Evolutionary conservation across 2,797 vertebrate genomes (phyloP).

Genomic region (Gobio occitaniae): DNA sequence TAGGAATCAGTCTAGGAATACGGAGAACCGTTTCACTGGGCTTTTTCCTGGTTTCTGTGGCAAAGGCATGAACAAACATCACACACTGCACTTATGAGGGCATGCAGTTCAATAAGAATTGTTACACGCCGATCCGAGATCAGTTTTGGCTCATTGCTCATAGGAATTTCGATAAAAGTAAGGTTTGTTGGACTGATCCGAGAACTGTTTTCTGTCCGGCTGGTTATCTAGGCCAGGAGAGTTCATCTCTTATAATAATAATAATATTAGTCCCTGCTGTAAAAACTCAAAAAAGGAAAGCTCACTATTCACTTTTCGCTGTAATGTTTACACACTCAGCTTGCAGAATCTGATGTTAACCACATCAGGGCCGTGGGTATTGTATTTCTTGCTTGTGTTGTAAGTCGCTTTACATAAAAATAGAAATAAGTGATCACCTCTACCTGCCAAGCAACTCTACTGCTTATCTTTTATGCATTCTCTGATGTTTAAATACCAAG

Average conservation of each 20-base stretch:
- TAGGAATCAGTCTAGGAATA: constrained; percentile 36
- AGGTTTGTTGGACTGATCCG: constrained; percentile 23
- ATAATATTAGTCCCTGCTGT: too few species aligned
- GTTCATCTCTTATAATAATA: constrained; percentile 33
- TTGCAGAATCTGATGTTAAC: too few species aligned
- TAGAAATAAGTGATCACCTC: too few species aligned
- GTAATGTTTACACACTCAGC: too few species aligned
- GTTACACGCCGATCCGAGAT: neutral
- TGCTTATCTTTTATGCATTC: too few species aligned
- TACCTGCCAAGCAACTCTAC: too few species aligned
- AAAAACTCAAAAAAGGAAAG: too few species aligned
- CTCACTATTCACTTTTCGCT: too few species aligned
- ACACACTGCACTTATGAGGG: neutral
- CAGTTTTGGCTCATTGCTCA: neutral
- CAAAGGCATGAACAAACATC: constrained; percentile 23
- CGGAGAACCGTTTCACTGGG: constrained; percentile 14
- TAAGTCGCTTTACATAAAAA: too few species aligned
- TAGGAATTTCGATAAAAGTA: constrained; percentile 10
- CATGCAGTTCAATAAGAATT: neutral
- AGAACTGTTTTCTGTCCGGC: constrained; percentile 30
- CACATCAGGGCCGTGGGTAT: too few species aligned
- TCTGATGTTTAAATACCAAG: too few species aligned
- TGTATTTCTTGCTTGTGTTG: too few species aligned
- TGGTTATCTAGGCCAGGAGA: constrained; percentile 51
- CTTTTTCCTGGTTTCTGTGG: constrained; percentile 44